Percentiles rank a stretch among this genome's conserved stretches.
phyloP scores from a whole-genome alignment of 2,797 vertebrate species.

The Chromis chromis region DNA sequence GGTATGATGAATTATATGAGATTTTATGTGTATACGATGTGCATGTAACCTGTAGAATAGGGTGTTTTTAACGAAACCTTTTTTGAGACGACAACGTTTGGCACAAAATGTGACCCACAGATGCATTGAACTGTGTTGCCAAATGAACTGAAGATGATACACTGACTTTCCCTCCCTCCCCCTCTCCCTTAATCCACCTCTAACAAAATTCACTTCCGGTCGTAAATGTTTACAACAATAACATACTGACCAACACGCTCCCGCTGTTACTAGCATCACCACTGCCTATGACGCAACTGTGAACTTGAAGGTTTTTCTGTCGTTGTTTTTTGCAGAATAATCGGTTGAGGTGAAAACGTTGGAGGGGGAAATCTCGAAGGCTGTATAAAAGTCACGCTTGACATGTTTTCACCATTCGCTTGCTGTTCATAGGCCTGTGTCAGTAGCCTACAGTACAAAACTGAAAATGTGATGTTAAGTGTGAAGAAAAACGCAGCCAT shows the following conservation, averaged over 20 bases:
- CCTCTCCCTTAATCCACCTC: slow-evolving; percentile 54
- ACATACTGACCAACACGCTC: slow-evolving; percentile 76
- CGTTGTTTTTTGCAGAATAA: not conserved
- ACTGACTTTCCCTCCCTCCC: slow-evolving; percentile 37
- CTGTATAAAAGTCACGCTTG: slow-evolving; percentile 54
- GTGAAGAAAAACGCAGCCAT: slow-evolving; percentile 45
- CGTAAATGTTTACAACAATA: slow-evolving; percentile 82
- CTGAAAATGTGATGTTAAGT: slow-evolving; percentile 62
- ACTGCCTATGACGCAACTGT: slow-evolving; percentile 75
- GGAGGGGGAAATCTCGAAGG: slow-evolving; percentile 10
- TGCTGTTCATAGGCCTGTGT: slow-evolving; percentile 74
- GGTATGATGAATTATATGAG: slow-evolving; percentile 74
- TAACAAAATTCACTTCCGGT: slow-evolving; percentile 80
- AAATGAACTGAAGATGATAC: slow-evolving; percentile 60
- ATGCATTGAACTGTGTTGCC: slow-evolving; percentile 64
- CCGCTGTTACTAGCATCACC: slow-evolving; percentile 64
- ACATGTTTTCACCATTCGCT: slow-evolving; percentile 62
- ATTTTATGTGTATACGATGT: slow-evolving; percentile 82
- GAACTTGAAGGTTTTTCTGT: slow-evolving; percentile 23
- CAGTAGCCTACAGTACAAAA: slow-evolving; percentile 58
- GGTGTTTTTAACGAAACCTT: slow-evolving; percentile 75
- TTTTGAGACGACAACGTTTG: slow-evolving; percentile 61
- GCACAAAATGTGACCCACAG: slow-evolving; percentile 65
- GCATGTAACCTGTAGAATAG: slow-evolving; percentile 84
- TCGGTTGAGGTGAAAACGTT: slow-evolving; percentile 26